A percentile compares a stretch with the other conserved stretches of the same genome.
Evolutionary conservation across 2,888 invertebrate genomes (phyloP).

Genomic region (Phyllotreta cruciferae): DNA sequence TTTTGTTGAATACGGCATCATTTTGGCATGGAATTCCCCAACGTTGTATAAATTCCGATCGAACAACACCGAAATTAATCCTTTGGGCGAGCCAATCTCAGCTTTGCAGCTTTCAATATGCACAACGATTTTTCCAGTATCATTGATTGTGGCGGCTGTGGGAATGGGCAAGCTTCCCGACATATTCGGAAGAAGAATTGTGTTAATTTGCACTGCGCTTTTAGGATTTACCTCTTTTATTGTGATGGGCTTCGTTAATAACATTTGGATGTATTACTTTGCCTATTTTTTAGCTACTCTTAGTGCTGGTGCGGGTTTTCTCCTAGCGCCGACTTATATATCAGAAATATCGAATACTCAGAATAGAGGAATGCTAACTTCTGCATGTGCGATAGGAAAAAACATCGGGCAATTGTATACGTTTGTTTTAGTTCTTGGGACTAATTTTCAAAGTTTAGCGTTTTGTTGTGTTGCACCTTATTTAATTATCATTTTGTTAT

Average conservation of each 20-base stretch:
- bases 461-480: slow-evolving; percentile 48
- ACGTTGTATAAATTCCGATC: slow-evolving; percentile 41
- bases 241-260: slow-evolving; percentile 33
- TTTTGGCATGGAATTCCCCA: slow-evolving; percentile 43
- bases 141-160: no score
- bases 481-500: slow-evolving; percentile 65
- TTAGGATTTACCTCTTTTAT: slow-evolving; percentile 37
- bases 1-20: slow-evolving; percentile 23
- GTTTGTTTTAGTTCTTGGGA: no score
- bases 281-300: slow-evolving; percentile 66
- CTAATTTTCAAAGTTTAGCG: no score
- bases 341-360: slow-evolving; percentile 81
- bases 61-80: slow-evolving; percentile 46
- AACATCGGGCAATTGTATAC: no score
- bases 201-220: slow-evolving; percentile 63
- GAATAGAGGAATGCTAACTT: slow-evolving; percentile 73
- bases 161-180: slow-evolving; percentile 60
- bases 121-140: no score
- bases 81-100: slow-evolving; percentile 49
- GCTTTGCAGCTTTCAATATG: no score
- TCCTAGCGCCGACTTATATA: slow-evolving; percentile 81
- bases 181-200: slow-evolving; percentile 70
- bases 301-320: slow-evolving; percentile 73
- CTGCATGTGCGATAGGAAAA: background rate
- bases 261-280: slow-evolving; percentile 46